A percentile compares a stretch with the other conserved stretches of the same genome.
phyloP scores from a whole-genome alignment of 2,113 vertebrate species.

The Astur gentilis region DNA sequence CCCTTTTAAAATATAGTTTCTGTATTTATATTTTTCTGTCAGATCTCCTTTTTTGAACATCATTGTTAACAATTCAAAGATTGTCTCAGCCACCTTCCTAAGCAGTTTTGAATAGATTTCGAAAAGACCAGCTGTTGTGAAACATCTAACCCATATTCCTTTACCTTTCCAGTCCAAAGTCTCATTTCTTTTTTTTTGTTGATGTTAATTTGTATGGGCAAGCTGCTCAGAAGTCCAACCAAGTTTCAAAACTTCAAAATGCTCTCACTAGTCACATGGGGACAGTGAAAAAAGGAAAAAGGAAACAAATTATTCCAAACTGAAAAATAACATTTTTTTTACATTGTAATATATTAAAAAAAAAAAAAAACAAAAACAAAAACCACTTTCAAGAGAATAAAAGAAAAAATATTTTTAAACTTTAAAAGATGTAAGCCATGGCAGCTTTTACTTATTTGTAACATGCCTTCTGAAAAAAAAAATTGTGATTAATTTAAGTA shows the following conservation, averaged over 20 bases:
- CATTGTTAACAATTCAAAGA: background rate
- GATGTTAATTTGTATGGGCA: background rate
- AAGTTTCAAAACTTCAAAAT: background rate
- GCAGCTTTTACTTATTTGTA: background rate
- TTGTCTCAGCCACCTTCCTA: background rate
- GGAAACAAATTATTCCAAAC: background rate
- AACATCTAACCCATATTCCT: background rate
- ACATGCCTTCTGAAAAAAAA: background rate
- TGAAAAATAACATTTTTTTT: background rate
- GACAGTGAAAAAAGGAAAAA: background rate
- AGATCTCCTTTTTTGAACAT: background rate
- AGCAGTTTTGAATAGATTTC: background rate
- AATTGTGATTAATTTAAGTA: background rate
- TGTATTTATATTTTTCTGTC: background rate
- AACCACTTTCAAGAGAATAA: background rate
- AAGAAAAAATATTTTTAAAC: background rate
- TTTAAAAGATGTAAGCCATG: background rate
- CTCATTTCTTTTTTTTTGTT: background rate
- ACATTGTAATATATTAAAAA: background rate
- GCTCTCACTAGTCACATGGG: background rate
- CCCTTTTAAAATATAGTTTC: background rate
- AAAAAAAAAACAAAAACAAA: background rate
- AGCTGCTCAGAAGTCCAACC: background rate
- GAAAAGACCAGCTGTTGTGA: background rate
- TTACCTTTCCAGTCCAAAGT: background rate